phyloP scores from a whole-genome alignment of 2,797 vertebrate species.

The Arnoldichthys spilopterus region DNA sequence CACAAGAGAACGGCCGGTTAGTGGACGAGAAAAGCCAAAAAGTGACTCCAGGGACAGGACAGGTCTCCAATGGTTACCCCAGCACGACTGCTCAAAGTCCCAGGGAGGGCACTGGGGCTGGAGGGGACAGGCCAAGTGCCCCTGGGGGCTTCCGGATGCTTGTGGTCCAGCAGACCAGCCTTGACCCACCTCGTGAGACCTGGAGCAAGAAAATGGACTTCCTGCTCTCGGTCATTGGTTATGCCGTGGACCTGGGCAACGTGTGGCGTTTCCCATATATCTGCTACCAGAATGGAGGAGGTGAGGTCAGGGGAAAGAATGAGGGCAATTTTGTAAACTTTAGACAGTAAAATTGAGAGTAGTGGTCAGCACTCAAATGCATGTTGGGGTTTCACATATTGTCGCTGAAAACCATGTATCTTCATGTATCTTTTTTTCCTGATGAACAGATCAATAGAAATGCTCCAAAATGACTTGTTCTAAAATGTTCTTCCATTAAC shows the following conservation, averaged over 20 bases:
- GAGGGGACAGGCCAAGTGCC: conserved; percentile 56
- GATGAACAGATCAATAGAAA: no score
- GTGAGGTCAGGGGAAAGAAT: conserved; percentile 76
- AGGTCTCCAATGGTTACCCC: conserved; percentile 89
- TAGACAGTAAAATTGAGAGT: background rate
- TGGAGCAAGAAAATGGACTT: conserved; percentile 99
- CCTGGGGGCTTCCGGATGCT: conserved; percentile 80
- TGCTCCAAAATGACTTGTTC: no score
- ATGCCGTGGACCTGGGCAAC: conserved; percentile 96
- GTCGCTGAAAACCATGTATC: no score
- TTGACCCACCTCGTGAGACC: conserved; percentile 86
- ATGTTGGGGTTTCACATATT: conserved; percentile 26
- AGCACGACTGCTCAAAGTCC: conserved; percentile 84
- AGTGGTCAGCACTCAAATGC: background rate
- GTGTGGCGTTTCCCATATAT: conserved; percentile 99
- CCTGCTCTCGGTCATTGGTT: conserved; percentile 96
- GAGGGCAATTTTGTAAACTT: background rate
- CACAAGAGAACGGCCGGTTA: conserved; percentile 79
- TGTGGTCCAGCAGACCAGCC: conserved; percentile 84
- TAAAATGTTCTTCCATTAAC: no score
- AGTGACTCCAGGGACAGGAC: conserved; percentile 71
- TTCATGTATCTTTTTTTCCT: no score
- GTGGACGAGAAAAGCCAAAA: conserved; percentile 75
- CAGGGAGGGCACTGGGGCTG: conserved; percentile 69
- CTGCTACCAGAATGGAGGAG: conserved; percentile 99